Evolutionary conservation across 2,888 invertebrate genomes (phyloP).

Genomic region (Netelia fuscicornis): DNA sequence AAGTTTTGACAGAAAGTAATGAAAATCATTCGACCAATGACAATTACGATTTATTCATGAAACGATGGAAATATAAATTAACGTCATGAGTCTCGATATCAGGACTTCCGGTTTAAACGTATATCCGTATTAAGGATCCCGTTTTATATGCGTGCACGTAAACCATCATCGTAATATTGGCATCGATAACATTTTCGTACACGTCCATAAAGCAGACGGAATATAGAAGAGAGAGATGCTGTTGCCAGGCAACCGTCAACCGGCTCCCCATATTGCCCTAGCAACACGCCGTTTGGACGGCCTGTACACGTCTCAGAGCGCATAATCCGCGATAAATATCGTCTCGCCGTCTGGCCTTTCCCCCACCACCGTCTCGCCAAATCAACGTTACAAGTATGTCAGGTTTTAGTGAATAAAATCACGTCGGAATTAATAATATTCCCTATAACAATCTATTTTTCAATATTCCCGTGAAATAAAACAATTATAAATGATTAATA

Average conservation of each 20-base stretch:
- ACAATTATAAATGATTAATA: background rate
- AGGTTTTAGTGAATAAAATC: background rate
- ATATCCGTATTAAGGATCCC: constrained; percentile 19
- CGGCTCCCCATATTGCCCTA: constrained; percentile 76
- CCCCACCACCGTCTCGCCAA: background rate
- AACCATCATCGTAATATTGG: background rate
- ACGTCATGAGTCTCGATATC: background rate
- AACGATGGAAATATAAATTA: background rate
- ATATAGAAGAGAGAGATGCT: constrained; percentile 72
- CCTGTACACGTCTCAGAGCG: constrained; percentile 38
- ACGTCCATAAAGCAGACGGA: constrained; percentile 52
- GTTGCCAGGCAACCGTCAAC: constrained; percentile 83
- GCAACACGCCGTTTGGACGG: constrained; percentile 75
- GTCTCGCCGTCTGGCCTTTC: constrained; percentile 13
- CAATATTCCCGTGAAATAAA: background rate
- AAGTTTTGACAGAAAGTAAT: too few species aligned
- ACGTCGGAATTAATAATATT: background rate
- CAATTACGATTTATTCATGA: background rate
- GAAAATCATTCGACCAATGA: too few species aligned
- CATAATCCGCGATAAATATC: constrained; percentile 54
- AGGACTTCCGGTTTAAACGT: background rate
- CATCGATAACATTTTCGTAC: constrained; percentile 51
- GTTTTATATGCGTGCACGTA: constrained; percentile 5
- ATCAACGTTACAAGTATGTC: background rate
- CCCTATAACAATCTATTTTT: background rate